Evolutionary conservation across 2,113 vertebrate genomes (phyloP).

Genomic region (Cichladusa arquata): DNA sequence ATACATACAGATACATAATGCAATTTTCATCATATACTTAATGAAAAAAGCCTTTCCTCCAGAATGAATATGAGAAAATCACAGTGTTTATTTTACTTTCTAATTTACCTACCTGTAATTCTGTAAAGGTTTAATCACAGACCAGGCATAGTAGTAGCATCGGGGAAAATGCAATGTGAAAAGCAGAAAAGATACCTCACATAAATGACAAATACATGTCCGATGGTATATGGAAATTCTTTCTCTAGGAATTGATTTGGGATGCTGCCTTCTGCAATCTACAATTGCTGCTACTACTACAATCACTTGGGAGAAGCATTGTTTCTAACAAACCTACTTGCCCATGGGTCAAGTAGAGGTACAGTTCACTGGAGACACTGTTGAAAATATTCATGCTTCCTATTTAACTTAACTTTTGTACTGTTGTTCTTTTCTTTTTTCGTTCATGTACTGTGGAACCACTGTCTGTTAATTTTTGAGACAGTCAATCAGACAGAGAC

Average conservation of each 20-base stretch:
- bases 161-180: not conserved
- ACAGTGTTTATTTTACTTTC: not conserved
- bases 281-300: too few relatives aligned
- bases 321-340: not conserved
- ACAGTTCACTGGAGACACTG: not conserved
- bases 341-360: not conserved
- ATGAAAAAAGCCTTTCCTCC: not conserved
- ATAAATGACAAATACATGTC: not conserved
- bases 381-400: not conserved
- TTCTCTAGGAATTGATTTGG: not conserved
- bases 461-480: not conserved
- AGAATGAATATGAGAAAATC: not conserved
- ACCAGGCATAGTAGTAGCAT: not conserved
- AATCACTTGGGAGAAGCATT: not conserved
- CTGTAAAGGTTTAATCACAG: not conserved
- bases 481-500: not conserved
- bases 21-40: not conserved
- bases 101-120: not conserved
- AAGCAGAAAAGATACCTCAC: not conserved
- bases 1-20: not conserved
- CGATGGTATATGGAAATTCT: not conserved
- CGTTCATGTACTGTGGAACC: not conserved
- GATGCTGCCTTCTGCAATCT: not conserved
- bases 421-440: not conserved
- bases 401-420: not conserved